Conservation (phyloP, 2,797 vertebrate species). For the Acanthurus tractus region DNA sequence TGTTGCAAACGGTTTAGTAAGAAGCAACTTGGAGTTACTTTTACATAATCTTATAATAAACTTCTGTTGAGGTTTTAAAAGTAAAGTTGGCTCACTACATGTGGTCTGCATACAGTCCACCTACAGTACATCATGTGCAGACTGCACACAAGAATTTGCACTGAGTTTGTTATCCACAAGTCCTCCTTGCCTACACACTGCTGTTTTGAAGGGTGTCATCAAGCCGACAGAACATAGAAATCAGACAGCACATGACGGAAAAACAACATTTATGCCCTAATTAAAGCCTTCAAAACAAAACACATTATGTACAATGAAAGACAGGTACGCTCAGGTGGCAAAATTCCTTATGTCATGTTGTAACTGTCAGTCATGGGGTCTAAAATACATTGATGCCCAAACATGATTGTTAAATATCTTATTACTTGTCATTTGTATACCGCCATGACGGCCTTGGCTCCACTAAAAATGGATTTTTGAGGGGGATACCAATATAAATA, state of each 20-base stretch:
- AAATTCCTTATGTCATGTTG: slow-evolving; percentile 24
- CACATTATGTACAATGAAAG: slow-evolving; percentile 29
- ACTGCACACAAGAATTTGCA: slow-evolving; percentile 12
- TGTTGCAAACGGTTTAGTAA: too few relatives aligned
- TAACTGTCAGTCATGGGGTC: background rate
- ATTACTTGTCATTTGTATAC: background rate
- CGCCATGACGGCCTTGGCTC: background rate
- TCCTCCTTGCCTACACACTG: slow-evolving; percentile 14
- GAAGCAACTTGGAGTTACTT: too few relatives aligned
- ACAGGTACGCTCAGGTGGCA: slow-evolving; percentile 27
- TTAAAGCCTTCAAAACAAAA: slow-evolving; percentile 18
- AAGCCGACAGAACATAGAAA: slow-evolving; percentile 41
- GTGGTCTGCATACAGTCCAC: background rate
- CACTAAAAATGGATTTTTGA: background rate
- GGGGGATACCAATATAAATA: background rate
- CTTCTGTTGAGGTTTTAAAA: too few relatives aligned
- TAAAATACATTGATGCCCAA: background rate
- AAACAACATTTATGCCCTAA: slow-evolving; percentile 40
- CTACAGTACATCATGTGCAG: background rate
- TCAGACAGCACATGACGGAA: slow-evolving; percentile 38
- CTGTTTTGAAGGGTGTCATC: slow-evolving; percentile 58
- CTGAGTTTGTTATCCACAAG: background rate
- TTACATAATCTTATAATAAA: too few relatives aligned
- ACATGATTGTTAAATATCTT: background rate
- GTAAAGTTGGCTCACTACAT: too few relatives aligned